Evolutionary conservation across 2,888 invertebrate genomes (phyloP), one percentile per base, ranked within the genome.

Genomic region (Dynastes hyllus): DNA sequence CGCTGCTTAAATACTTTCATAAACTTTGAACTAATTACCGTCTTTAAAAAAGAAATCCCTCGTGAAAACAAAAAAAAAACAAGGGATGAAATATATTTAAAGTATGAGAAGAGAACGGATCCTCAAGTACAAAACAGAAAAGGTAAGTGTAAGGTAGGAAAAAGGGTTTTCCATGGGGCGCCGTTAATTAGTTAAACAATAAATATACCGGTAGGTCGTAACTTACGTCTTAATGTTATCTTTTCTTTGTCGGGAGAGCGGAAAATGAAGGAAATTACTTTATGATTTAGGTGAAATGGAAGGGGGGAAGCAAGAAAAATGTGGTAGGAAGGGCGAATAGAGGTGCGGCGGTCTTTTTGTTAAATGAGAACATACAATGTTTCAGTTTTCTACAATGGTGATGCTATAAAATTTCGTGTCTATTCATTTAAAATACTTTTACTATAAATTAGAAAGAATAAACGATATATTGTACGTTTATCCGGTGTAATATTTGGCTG

Each of bases 251-350:
- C 22, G 55, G 16, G 40, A 27, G 22, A 75, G 61, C 9, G 61
- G 61, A 61, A 61, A 61, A 75, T 75, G 61, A 75, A 75, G 73
- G 73, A 75, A 75, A 75, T 75, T 75, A 75, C 73, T 45, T 61
- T 75, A 75, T 75, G 73, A 75, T 75, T 75, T 75, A 75, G 50
- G 29, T 22, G 45, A 40, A 45, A 27, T 22, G 22, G 13, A 61
- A 75, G 55, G 37, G 27, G 22, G 27, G 45, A 61, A 61, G 9
- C 32, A 37, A 45, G 16, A 50, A 61, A 40, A 61, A 45, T 45
- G 3, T 6, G 29, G 13, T 13, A 69, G 16, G 27, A 13, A 8
- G 50, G 27, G 40, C 11, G 13, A n/a, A 29, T 6, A 13, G 63
- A 32, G 63, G 32, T n/a, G 32, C 11, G 45, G 55, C n/a, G 29